Evolutionary conservation across 2,888 invertebrate species (phyloP).

Genomic region (Tetragnatha montana): DNA sequence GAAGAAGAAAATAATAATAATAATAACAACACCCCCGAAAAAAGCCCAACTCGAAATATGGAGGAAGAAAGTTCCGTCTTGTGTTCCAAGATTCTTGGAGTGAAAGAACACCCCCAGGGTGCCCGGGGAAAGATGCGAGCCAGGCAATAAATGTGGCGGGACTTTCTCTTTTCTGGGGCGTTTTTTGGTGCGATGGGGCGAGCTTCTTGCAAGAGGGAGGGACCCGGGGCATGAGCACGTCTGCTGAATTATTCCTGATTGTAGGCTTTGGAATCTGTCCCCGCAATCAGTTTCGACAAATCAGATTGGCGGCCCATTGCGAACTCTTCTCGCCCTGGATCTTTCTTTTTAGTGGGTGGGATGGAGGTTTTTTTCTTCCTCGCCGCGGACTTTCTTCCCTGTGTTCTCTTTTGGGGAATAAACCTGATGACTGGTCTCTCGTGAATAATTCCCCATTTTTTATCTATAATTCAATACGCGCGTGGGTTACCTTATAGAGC

Average conservation of each 20-base stretch:
- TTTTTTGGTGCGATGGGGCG: conserved; percentile 37
- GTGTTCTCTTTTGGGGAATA: neutral
- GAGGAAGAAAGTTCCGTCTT: conserved; percentile 64
- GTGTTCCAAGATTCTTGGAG: conserved; percentile 45
- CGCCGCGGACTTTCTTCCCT: conserved; percentile 12
- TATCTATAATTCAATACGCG: neutral
- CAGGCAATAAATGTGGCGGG: conserved; percentile 65
- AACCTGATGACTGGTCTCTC: conserved; percentile 6
- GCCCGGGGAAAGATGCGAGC: conserved; percentile 48
- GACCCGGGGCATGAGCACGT: conserved; percentile 52
- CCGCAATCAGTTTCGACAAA: conserved; percentile 67
- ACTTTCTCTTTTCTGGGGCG: conserved; percentile 28
- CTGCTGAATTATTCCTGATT: conserved; percentile 70
- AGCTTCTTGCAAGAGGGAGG: conserved; percentile 31
- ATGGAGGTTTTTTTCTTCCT: conserved; percentile 14
- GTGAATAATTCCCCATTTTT: conserved; percentile 17
- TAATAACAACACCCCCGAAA: neutral
- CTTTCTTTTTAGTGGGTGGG: conserved; percentile 12
- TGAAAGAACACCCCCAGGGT: conserved; percentile 57
- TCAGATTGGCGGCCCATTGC: conserved; percentile 67
- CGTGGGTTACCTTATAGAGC: neutral
- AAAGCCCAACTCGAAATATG: conserved; percentile 46
- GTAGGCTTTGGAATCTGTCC: conserved; percentile 65
- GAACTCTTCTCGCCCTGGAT: neutral
- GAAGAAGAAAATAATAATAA: conserved; percentile 14